Conservation (phyloP, 1,140 invertebrate genomes). For the Zaprionus camerounensis region DNA sequence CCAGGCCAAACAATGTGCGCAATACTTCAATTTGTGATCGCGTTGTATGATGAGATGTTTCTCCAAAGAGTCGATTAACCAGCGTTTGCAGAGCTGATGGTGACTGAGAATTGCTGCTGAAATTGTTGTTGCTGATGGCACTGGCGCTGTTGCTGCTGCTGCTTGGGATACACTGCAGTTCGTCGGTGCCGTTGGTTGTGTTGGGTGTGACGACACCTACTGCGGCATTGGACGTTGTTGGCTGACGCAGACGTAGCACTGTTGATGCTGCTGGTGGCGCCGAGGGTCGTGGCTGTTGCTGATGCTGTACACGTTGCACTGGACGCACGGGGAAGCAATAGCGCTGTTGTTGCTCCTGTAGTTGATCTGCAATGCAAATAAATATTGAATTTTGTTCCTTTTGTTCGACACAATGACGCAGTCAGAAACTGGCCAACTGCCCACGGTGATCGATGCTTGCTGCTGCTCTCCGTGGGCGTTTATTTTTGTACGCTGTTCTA, state of each 20-base stretch:
- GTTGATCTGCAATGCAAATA: constrained; percentile 61
- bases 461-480: constrained; percentile 57
- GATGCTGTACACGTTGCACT: constrained; percentile 76
- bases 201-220: constrained; percentile 80
- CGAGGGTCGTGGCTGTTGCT: constrained; percentile 40
- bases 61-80: constrained; percentile 48
- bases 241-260: constrained; percentile 55
- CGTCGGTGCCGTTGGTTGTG: constrained; percentile 66
- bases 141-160: constrained; percentile 12
- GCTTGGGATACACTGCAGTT: constrained; percentile 14
- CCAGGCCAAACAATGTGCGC: constrained; percentile 54
- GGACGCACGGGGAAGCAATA: constrained; percentile 81
- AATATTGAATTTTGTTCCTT: constrained; percentile 3
- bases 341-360: constrained; percentile 76
- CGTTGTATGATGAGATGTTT: constrained; percentile 14
- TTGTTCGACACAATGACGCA: constrained; percentile 37
- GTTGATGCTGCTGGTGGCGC: constrained; percentile 36
- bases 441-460: constrained; percentile 32
- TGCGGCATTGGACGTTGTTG: constrained; percentile 63
- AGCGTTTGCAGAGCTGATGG: constrained; percentile 45
- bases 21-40: constrained; percentile 55
- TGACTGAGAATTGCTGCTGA: constrained; percentile 20
- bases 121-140: constrained; percentile 25
- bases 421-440: constrained; percentile 39
- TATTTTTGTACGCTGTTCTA: constrained; percentile 66